Conservation (phyloP, 30 jellyfish, hydroid and myxozoan genomes). For the Nemopilema nomurai region DNA sequence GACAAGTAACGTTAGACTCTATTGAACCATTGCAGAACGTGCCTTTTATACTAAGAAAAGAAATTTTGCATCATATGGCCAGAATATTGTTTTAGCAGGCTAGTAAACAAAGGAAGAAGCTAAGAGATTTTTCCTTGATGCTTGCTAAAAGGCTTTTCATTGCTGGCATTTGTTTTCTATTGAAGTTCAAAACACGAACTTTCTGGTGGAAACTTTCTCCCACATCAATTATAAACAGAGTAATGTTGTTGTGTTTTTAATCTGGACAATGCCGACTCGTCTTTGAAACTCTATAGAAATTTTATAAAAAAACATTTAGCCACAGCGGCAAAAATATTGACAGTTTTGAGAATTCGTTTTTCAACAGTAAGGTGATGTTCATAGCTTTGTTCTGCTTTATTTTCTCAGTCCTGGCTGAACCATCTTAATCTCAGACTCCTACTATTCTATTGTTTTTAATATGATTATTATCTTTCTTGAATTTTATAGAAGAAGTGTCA, state of each 20-base stretch:
- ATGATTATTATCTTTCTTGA: too few species aligned
- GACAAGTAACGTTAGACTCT: too few species aligned
- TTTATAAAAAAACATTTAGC: not conserved
- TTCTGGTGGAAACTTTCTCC: not conserved
- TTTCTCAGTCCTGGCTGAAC: too few species aligned
- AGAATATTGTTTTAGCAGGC: not conserved
- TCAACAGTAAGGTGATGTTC: not conserved
- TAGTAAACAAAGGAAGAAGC: too few species aligned
- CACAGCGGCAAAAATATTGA: not conserved
- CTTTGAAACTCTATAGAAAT: not conserved
- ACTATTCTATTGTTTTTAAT: not conserved
- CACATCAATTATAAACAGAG: not conserved
- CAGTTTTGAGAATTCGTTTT: not conserved
- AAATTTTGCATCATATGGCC: not conserved
- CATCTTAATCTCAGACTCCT: not conserved
- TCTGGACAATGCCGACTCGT: not conserved
- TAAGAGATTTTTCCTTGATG: not conserved
- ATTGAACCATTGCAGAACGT: too few species aligned
- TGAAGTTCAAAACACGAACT: not conserved
- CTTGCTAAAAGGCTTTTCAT: not conserved
- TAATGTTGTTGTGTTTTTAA: not conserved
- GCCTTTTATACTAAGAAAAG: not conserved
- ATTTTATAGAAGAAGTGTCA: too few species aligned
- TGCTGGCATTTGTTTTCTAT: not conserved
- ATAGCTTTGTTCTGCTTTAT: not conserved